phyloP scores from a whole-genome alignment of 2,113 vertebrate species.

The Lethenteron camtschaticum region DNA sequence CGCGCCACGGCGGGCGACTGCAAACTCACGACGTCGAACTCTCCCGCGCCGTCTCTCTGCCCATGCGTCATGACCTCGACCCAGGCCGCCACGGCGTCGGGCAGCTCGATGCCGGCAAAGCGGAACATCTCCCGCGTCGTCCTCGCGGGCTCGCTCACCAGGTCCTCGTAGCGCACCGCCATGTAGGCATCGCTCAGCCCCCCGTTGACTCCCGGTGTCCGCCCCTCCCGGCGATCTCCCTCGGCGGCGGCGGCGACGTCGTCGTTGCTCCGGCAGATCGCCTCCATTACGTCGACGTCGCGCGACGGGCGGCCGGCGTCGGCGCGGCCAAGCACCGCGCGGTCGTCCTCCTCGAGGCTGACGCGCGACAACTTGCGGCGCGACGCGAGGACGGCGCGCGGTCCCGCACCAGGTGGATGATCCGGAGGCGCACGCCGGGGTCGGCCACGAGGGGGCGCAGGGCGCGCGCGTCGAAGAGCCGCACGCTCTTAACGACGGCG shows the following conservation, averaged over 20 bases:
- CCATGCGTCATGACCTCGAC: slow-evolving; percentile 8
- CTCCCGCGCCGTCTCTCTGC: not conserved
- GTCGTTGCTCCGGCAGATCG: slow-evolving; percentile 5
- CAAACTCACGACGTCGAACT: not conserved
- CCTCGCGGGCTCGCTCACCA: slow-evolving; percentile 1
- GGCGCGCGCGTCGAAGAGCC: not conserved
- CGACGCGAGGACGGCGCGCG: slow-evolving; percentile 3
- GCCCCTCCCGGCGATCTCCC: not conserved
- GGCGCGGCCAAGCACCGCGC: not conserved
- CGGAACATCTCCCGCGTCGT: not conserved
- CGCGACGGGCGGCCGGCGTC: not conserved
- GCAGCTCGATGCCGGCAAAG: slow-evolving; percentile 1
- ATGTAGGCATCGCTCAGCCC: slow-evolving; percentile 2
- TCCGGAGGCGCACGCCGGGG: slow-evolving; percentile 6
- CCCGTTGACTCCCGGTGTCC: not conserved
- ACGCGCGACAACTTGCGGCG: not conserved
- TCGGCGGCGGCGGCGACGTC: slow-evolving; percentile 1
- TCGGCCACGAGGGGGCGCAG: slow-evolving; percentile 2
- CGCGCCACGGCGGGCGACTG: not conserved
- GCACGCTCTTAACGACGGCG: slow-evolving; percentile 8
- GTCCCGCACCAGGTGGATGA: slow-evolving; percentile 9
- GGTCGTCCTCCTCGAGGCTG: slow-evolving; percentile 1
- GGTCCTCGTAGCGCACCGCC: slow-evolving; percentile 7
- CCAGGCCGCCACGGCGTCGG: not conserved
- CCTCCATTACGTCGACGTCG: not conserved